These are phyloP conservation scores for Cerastis leucographa DNA, from an alignment of 2,888 invertebrate species.

Conservation along the genomic window DNA sequence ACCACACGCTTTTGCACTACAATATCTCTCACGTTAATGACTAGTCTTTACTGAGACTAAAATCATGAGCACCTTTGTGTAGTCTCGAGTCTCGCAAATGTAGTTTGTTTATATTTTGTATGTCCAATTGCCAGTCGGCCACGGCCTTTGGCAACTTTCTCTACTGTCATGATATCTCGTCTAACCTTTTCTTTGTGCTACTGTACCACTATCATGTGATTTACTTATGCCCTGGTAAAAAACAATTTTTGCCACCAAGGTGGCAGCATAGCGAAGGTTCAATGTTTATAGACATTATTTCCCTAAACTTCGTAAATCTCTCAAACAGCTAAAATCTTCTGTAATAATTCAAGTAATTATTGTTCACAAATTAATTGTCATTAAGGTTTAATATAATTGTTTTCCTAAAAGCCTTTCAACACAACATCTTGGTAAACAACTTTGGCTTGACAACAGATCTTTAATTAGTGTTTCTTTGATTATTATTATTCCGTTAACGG, in stretches of 20 bases:
- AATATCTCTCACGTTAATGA: not conserved
- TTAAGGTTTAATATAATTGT: slow-evolving; percentile 41
- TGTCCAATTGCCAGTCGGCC: not conserved
- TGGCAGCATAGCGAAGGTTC: not conserved
- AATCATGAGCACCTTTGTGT: not conserved
- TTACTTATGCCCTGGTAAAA: not conserved
- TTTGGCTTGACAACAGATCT: slow-evolving; percentile 22
- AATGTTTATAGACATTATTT: not conserved
- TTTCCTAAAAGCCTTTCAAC: slow-evolving; percentile 25
- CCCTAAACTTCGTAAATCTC: not conserved
- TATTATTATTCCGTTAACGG: slow-evolving; percentile 1
- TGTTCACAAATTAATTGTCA: slow-evolving; percentile 35
- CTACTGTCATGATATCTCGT: not conserved
- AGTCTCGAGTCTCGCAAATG: not conserved
- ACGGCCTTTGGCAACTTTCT: not conserved
- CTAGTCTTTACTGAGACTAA: not conserved
- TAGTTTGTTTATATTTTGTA: not conserved
- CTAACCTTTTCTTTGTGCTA: not conserved
- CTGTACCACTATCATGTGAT: not conserved
- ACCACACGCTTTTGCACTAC: not conserved
- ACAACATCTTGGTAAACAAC: slow-evolving; percentile 35
- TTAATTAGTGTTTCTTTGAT: slow-evolving; percentile 23
- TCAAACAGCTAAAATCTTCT: slow-evolving; percentile 11
- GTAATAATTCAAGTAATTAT: slow-evolving; percentile 34
- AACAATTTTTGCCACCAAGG: not conserved